Conservation (phyloP, 1,140 invertebrate genomes). For the Caerostris extrusa region DNA sequence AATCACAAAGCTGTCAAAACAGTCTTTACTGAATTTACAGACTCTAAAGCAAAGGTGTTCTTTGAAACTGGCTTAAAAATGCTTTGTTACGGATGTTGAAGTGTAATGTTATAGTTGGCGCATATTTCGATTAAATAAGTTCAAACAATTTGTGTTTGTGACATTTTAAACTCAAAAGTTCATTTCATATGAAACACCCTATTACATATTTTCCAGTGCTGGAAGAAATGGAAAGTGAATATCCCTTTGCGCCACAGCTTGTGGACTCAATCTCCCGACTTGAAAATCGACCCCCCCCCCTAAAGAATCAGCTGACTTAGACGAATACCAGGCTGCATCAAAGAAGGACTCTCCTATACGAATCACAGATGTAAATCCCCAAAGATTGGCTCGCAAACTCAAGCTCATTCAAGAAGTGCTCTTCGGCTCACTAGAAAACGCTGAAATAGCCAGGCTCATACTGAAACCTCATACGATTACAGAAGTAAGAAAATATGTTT, state of each 20-base stretch:
- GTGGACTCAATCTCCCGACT: neutral
- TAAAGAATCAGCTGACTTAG: too few species aligned
- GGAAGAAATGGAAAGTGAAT: slow-evolving; percentile 12
- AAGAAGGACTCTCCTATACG: neutral
- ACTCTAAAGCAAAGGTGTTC: too few species aligned
- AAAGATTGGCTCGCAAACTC: neutral
- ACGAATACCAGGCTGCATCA: neutral
- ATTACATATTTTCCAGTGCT: neutral
- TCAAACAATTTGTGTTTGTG: too few species aligned
- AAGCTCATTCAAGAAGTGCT: neutral
- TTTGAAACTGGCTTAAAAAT: too few species aligned
- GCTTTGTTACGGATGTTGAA: too few species aligned
- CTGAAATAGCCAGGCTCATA: neutral
- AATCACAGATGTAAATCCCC: neutral
- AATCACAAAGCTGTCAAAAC: too few species aligned
- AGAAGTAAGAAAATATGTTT: neutral
- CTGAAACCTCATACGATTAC: neutral
- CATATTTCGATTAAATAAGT: too few species aligned
- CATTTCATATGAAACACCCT: too few species aligned
- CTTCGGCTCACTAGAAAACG: neutral
- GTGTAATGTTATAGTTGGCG: too few species aligned
- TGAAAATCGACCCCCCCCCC: too few species aligned
- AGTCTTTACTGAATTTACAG: too few species aligned
- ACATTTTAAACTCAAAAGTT: too few species aligned
- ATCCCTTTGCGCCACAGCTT: neutral